Evolutionary conservation across 2,888 invertebrate genomes (phyloP), one percentile per base, ranked within the genome.

Genomic region (Erannis defoliaria): DNA sequence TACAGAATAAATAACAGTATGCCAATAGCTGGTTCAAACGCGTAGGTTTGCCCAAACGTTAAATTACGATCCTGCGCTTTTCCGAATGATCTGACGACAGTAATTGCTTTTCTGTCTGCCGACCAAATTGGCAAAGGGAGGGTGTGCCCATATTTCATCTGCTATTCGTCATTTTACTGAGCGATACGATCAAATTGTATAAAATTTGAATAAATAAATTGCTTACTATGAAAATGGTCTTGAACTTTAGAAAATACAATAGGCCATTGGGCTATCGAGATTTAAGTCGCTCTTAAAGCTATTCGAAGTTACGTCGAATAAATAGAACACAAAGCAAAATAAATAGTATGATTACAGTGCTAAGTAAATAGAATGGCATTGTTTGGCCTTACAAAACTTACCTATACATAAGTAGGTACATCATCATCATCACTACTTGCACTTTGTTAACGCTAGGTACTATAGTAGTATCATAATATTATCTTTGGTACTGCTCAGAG

Each of bases 51-150:
- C 10, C 60, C 19, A 16, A 6, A 37, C 8, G 29, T 31, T 51
- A 56, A 88, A 89, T 89, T 86, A 84, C 84, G 80, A 81, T 80
- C 78, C 78, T 75, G 76, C 76, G 81, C 80, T 83, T 84, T 84
- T 81, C 82, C 77, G 77, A 87, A 82, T 85, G 85, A 86, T 87
- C 84, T 84, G 85, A 84, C 81, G 82, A 77, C 81, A 84, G 85
- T 89, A 88, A 91, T 90, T 88, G 86, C 84, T 84, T 85, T 85
- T 84, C 83, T 78, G 83, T 80, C 80, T 72, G 75, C 71, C 72
- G 76, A 76, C 77, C 84, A 85, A 88, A 87, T 86, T 87, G 84
- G 80, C 78, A 64, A 64, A 55, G 51, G 62, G 46, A 57, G 66
- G 64, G 62, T 63, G 64, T 55, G 55, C 55, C 62, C 62, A 70